Base-by-base conservation (phyloP, 1,140 invertebrate species). In the Euglossa dilemma region DNA sequence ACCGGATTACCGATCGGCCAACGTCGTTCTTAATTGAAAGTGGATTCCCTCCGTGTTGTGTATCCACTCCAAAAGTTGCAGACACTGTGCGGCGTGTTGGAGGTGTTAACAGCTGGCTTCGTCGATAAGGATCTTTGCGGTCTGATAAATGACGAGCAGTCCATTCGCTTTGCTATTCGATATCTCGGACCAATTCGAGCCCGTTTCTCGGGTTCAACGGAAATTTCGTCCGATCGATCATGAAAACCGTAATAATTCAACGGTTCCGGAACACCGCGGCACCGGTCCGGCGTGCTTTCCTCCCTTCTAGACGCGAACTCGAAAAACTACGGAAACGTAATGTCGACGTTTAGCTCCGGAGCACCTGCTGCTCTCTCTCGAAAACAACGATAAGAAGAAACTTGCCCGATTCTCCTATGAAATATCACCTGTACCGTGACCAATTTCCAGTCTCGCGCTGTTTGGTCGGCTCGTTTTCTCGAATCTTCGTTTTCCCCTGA, bases 51-150 rank as follows among this genome's bases (percentile, higher is more conserved):
- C 7, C 36, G 43, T 28, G 28, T n/a, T 23, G 50, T n/a, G 50
- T 57, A 47, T 36, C 73, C 80, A 61, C 47, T 77, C 52, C 54
- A 70, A 75, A 77, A 83, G 52, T 45, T 45, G 80, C 64, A 50
- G 73, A 57, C 80, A 75, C 52, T 18, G n/a, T n/a, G 63, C 56
- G 78, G 43, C 70, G 72, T 73, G 70, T 63, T 28, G 20, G 45
- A 57, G 36, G 80, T 66, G 80, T 67, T 82, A 76, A 76, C 73
- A 56, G 72, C 80, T 75, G 72, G 71, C 56, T 50, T 36, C 50
- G 43, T 14, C 45, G 80, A 83, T 83, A 83, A 77, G 73, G 16
- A 83, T 83, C 80, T 77, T 23, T 25, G 43, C 20, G 43, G 45
- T 43, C 64, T 56, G 73, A 83, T 77, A 61, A 83, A 50, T 74